Evolutionary conservation across 1,140 invertebrate species (phyloP), one percentile per base, ranked within the genome.

Genomic region (Pygmarrhopalites habei): DNA sequence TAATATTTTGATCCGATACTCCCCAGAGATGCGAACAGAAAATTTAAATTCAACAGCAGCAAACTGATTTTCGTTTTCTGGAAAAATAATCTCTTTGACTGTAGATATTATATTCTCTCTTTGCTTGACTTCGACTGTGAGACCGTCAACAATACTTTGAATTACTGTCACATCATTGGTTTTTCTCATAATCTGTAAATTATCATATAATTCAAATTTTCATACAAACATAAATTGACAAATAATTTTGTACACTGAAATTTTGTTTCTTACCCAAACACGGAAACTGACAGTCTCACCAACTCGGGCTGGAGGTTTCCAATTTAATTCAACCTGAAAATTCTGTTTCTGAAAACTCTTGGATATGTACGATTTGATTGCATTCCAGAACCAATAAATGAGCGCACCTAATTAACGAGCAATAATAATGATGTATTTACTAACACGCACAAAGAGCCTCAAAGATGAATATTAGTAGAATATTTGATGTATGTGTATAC

Each of bases 21-120:
- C 60, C 2, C 68, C 68, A 43, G 68, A 46, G 44, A 66, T 63
- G 28, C 57, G 65, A 2, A 70, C 68, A 19, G 39, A 51, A 35
- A 67, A 70, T 12, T 46, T 67, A 19, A 67, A 52, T 23, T 58
- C 35, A 30, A 70, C 41, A 17, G 47, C 23, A 51, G 62, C 58
- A 5, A 28, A 55, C 23, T 63, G 52, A 5, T 64, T 43, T 5
- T 46, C 29, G 12, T 49, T 17, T 15, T 49, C 43, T 1, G 61
- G 30, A 39, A 21, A 23, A n/a, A 58, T n/a, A 10, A 58, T 15
- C 35, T 58, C 55, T 28, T 58, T 58, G 4, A 58, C 25, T 14
- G 35, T 32, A 7, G 12, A 14, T 12, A 58, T 23, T 17, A 15
- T 32, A 43, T 21, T 15, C 12, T 39, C 35, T 28, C 15, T 32